A percentile compares a stretch with the other conserved stretches of the same genome.
phyloP scores from a whole-genome alignment of 2,113 vertebrate species.

The Neotoma lepida region DNA sequence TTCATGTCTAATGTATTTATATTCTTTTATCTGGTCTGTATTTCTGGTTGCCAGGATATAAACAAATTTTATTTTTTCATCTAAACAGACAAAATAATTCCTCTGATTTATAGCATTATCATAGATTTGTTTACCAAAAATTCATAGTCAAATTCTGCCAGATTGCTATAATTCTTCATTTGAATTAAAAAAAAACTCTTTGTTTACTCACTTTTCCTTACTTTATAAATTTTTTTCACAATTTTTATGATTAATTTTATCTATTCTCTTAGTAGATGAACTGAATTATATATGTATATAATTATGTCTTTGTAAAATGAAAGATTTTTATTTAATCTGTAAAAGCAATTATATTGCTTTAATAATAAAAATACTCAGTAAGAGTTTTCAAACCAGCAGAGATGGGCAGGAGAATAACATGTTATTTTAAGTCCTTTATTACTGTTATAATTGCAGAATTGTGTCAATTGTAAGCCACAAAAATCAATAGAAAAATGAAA shows the following conservation, averaged over 20 bases:
- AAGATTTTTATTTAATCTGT: not conserved
- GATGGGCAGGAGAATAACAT: not conserved
- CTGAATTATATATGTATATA: not conserved
- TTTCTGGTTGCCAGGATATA: not conserved
- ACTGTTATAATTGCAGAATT: not conserved
- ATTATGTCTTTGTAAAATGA: not conserved
- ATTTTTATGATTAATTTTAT: not conserved
- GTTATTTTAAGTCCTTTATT: not conserved
- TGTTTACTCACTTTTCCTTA: not conserved
- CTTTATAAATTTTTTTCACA: not conserved
- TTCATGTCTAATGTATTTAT: not conserved
- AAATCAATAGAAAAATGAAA: not conserved
- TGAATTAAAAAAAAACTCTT: not conserved
- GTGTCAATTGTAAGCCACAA: not conserved
- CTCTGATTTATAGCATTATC: not conserved
- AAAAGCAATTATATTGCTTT: not conserved
- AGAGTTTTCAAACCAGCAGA: not conserved
- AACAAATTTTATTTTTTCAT: not conserved
- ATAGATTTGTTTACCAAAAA: not conserved
- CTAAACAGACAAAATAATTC: not conserved
- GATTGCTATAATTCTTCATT: not conserved
- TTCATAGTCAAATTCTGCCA: not conserved
- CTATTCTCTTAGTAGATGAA: not conserved
- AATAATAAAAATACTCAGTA: not conserved
- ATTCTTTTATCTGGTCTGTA: not conserved